phyloP scores from a whole-genome alignment of 30 jellyfish, hydroid and myxozoan genomes.

The Cassiopea andromeda region DNA sequence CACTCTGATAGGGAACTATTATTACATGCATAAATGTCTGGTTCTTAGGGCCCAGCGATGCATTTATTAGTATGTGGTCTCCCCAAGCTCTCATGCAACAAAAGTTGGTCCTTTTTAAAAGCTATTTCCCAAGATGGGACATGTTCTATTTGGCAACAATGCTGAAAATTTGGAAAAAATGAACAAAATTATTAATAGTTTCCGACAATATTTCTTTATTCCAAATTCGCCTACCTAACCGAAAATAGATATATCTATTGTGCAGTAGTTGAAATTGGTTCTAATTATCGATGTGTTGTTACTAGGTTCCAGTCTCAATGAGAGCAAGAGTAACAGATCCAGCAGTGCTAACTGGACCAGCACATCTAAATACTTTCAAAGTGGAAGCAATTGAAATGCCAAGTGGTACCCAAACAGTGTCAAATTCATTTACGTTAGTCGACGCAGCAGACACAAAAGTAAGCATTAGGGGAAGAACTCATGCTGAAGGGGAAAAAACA shows the following conservation, averaged over 20 bases:
- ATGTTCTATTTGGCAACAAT: too few species aligned
- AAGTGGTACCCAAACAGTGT: slow-evolving; percentile 1
- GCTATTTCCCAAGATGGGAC: too few species aligned
- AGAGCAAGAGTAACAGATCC: slow-evolving; percentile 71
- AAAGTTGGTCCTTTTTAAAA: too few species aligned
- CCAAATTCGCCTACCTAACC: too few species aligned
- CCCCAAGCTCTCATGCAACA: too few species aligned
- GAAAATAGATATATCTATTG: neutral
- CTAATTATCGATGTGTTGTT: neutral
- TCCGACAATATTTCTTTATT: too few species aligned
- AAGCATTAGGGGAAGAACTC: slow-evolving; percentile 4
- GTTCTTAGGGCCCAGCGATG: too few species aligned
- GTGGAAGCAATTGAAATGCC: slow-evolving; percentile 61
- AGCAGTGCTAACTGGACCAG: slow-evolving; percentile 74
- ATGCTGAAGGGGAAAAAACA: neutral
- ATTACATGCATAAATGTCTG: too few species aligned
- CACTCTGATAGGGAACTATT: too few species aligned
- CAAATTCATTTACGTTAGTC: slow-evolving; percentile 41
- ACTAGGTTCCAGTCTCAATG: slow-evolving; percentile 71
- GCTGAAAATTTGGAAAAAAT: too few species aligned
- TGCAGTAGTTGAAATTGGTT: neutral
- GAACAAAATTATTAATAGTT: too few species aligned
- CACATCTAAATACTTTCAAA: slow-evolving; percentile 44
- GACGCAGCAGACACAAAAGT: slow-evolving; percentile 62
- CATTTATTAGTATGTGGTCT: too few species aligned